Evolutionary conservation across 2,113 vertebrate genomes (phyloP).

Genomic region (Pelodiscus sinensis): DNA sequence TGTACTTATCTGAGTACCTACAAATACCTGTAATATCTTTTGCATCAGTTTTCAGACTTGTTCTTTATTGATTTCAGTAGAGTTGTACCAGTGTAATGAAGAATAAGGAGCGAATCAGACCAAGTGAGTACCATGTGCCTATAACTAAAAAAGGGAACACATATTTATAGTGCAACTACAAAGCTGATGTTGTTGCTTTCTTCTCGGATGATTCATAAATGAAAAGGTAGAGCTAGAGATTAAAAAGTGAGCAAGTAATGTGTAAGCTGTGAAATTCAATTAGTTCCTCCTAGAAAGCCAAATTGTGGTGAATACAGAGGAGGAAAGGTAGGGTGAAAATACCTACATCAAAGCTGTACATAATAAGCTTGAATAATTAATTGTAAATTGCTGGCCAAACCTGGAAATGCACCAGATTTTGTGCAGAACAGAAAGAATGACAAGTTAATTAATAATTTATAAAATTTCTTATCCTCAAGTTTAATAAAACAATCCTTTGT

Average conservation of each 20-base stretch:
- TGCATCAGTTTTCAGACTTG: background rate
- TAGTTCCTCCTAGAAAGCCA: slow-evolving; percentile 77
- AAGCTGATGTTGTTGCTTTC: slow-evolving; percentile 74
- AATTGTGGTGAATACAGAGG: slow-evolving; percentile 77
- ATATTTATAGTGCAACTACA: slow-evolving; percentile 58
- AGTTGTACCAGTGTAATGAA: slow-evolving; percentile 7
- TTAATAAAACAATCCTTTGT: background rate
- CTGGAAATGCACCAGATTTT: slow-evolving; percentile 41
- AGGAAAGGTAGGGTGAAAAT: slow-evolving; percentile 76
- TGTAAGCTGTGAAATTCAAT: slow-evolving; percentile 78
- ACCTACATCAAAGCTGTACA: slow-evolving; percentile 70
- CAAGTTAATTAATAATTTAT: slow-evolving; percentile 37
- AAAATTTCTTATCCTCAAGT: background rate
- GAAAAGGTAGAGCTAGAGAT: slow-evolving; percentile 68
- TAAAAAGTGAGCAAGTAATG: slow-evolving; percentile 73
- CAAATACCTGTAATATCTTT: background rate
- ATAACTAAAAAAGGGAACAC: slow-evolving; percentile 47
- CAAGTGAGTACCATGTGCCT: slow-evolving; percentile 24
- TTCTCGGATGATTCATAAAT: slow-evolving; percentile 65
- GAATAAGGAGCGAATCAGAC: slow-evolving; percentile 35
- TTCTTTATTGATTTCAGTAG: slow-evolving; percentile 28
- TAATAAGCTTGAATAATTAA: slow-evolving; percentile 76
- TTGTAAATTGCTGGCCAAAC: slow-evolving; percentile 71
- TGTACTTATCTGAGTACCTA: background rate
- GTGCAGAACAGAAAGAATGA: slow-evolving; percentile 1